A percentile compares a stretch with the other conserved stretches of the same genome.
Evolutionary conservation across 2,888 invertebrate genomes (phyloP).

Genomic region (Tinea semifulvella): DNA sequence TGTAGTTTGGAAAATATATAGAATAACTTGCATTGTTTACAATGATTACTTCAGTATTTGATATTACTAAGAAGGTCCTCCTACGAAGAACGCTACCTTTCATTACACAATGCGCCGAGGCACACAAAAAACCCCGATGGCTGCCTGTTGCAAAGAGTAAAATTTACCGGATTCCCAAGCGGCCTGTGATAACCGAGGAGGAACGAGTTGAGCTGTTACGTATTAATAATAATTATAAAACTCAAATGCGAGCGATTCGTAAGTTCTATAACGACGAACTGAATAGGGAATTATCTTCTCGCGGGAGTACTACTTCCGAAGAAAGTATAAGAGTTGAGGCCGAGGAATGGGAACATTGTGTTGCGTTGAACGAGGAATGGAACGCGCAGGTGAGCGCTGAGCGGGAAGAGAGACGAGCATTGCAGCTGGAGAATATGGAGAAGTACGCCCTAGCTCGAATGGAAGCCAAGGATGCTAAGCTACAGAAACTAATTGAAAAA

Average conservation of each 20-base stretch:
- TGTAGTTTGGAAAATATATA: no score
- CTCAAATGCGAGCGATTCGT: slow-evolving; percentile 65
- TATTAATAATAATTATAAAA: slow-evolving; percentile 75
- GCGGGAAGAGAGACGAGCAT: slow-evolving; percentile 65
- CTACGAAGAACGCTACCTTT: slow-evolving; percentile 42
- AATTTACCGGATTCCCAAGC: slow-evolving; percentile 73
- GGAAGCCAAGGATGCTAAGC: slow-evolving; percentile 40
- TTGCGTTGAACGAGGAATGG: slow-evolving; percentile 74
- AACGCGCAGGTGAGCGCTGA: slow-evolving; percentile 69
- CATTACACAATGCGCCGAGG: slow-evolving; percentile 41
- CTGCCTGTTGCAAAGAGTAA: slow-evolving; percentile 83
- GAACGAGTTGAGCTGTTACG: slow-evolving; percentile 73
- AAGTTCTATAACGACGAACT: slow-evolving; percentile 63
- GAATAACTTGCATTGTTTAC: no score
- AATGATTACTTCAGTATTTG: slow-evolving; percentile 25
- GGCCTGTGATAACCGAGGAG: slow-evolving; percentile 66
- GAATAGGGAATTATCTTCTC: slow-evolving; percentile 52
- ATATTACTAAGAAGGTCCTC: slow-evolving; percentile 24
- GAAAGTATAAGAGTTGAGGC: slow-evolving; percentile 65
- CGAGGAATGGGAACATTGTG: slow-evolving; percentile 70
- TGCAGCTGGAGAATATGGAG: slow-evolving; percentile 53
- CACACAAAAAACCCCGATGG: slow-evolving; percentile 80
- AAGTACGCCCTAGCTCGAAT: slow-evolving; percentile 52
- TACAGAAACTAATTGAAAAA: slow-evolving; percentile 36
- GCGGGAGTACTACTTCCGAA: slow-evolving; percentile 62